These are phyloP conservation scores for Desmophyllum pertusum DNA, from an alignment of 92 coral and sea anemone genomes.

Conservation along the genomic window DNA sequence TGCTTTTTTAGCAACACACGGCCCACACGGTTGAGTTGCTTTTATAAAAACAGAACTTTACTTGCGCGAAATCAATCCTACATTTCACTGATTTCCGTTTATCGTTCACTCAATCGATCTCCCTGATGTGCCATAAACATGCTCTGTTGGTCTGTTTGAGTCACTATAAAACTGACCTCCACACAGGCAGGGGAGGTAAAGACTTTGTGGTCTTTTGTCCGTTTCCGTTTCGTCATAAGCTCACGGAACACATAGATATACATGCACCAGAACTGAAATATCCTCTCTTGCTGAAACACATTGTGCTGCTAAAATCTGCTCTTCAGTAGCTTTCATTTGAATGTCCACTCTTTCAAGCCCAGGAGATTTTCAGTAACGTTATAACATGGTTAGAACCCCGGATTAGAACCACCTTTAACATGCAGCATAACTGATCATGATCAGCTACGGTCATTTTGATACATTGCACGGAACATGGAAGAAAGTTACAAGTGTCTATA, in stretches of 20 bases:
- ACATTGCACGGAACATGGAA: background rate
- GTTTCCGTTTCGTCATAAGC: background rate
- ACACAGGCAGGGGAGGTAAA: background rate
- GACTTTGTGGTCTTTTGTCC: background rate
- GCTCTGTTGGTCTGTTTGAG: background rate
- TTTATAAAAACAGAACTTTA: background rate
- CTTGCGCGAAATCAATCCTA: background rate
- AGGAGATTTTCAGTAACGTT: background rate
- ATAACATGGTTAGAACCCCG: background rate
- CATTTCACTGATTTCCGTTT: background rate
- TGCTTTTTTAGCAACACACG: background rate
- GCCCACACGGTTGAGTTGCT: background rate
- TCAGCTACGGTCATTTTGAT: background rate
- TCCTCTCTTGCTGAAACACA: background rate
- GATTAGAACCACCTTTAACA: background rate
- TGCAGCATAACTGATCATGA: background rate
- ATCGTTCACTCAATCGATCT: background rate
- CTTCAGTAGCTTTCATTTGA: background rate
- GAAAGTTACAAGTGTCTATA: background rate
- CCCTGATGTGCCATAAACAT: background rate
- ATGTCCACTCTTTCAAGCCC: background rate
- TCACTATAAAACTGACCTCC: slow-evolving; percentile 15
- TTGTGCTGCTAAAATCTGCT: background rate
- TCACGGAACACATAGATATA: background rate
- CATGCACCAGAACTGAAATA: no score